A percentile compares a stretch with the other conserved stretches of the same genome.
These are phyloP conservation scores for Callimorpha dominula DNA, from an alignment of 2,888 invertebrate species.

Conservation along the genomic window DNA sequence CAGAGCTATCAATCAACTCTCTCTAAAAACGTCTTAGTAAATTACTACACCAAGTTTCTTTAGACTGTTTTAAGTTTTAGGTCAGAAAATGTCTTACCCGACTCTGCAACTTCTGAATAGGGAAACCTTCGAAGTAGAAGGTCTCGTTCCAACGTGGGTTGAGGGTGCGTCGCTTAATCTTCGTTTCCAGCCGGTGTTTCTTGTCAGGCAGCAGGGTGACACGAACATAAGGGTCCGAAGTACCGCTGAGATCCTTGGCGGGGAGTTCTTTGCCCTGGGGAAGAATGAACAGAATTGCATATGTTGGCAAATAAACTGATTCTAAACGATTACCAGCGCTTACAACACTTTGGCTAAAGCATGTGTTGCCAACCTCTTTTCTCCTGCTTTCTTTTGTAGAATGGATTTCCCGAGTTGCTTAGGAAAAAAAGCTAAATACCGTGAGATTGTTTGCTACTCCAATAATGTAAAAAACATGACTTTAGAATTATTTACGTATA, in stretches of 20 bases:
- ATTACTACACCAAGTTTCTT: no score
- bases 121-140: constrained; percentile 97
- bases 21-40: no score
- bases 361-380: not conserved
- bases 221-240: constrained; percentile 96
- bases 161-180: constrained; percentile 95
- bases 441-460: not conserved
- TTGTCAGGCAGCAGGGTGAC: constrained; percentile 96
- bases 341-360: not conserved
- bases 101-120: constrained; percentile 96
- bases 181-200: constrained; percentile 96
- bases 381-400: no score
- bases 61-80: no score
- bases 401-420: not conserved
- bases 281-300: not conserved
- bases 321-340: not conserved
- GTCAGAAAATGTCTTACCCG: constrained; percentile 82
- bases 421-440: not conserved
- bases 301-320: not conserved
- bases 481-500: not conserved
- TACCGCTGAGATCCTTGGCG: constrained; percentile 96
- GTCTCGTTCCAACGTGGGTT: constrained; percentile 98
- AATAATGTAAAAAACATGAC: not conserved
- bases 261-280: constrained; percentile 96
- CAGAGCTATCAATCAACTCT: no score